phyloP scores from a whole-genome alignment of 1,140 invertebrate genomes.

The Drosophila parvula region DNA sequence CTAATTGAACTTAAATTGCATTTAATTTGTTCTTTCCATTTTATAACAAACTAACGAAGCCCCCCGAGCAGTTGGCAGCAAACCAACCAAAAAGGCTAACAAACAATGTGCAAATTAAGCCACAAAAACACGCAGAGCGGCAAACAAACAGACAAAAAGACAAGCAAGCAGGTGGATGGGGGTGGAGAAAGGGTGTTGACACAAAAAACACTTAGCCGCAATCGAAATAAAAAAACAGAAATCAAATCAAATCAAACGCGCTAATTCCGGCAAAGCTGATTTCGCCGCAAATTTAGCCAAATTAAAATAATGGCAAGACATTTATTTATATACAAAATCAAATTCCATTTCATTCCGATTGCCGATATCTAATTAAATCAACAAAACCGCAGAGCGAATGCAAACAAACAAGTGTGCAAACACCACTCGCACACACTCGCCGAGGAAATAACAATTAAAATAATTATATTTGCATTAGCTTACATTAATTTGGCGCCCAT shows the following conservation, averaged over 20 bases:
- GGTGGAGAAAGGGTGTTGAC: conserved; percentile 1
- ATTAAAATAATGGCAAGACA: conserved; percentile 74
- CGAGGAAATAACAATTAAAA: conserved; percentile 49
- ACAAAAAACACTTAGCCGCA: conserved; percentile 21
- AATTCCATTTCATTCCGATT: conserved; percentile 66
- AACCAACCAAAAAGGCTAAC: conserved; percentile 39
- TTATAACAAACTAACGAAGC: conserved; percentile 44
- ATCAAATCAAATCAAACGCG: conserved; percentile 61
- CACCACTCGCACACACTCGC: neutral
- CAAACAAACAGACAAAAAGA: conserved; percentile 10
- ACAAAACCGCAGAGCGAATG: conserved; percentile 37
- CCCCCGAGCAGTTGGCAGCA: conserved; percentile 25
- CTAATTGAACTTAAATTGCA: conserved; percentile 24
- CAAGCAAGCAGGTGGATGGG: neutral
- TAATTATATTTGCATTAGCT: conserved; percentile 54
- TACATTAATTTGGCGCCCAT: conserved; percentile 42
- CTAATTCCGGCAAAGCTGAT: conserved; percentile 69
- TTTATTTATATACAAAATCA: conserved; percentile 50
- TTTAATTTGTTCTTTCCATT: conserved; percentile 33
- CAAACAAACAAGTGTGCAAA: conserved; percentile 39
- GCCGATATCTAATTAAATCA: conserved; percentile 77
- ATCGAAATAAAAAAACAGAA: conserved; percentile 9
- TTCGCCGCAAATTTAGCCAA: conserved; percentile 62
- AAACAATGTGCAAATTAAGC: conserved; percentile 53
- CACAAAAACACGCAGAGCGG: conserved; percentile 14